Evolutionary conservation across 1,140 invertebrate genomes (phyloP).

Genomic region (Plectus sambesii): DNA sequence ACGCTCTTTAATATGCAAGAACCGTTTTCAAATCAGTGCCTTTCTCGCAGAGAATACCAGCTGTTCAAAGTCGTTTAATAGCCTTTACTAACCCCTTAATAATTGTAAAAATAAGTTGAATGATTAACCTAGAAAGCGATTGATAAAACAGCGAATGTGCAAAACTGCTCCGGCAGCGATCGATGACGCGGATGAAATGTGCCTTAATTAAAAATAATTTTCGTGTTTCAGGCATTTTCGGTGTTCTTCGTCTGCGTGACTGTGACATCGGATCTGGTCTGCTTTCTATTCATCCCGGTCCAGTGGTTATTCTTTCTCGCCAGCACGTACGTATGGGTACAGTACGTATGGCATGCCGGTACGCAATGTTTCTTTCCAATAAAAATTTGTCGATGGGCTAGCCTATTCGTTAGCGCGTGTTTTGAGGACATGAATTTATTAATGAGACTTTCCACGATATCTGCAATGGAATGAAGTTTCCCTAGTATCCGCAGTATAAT

Average conservation of each 20-base stretch:
- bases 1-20: no score
- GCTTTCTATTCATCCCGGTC: slow-evolving; percentile 96
- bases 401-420: not conserved
- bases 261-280: slow-evolving; percentile 94
- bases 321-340: slow-evolving; percentile 96
- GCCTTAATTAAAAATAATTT: slow-evolving; percentile 8
- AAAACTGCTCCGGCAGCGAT: no score
- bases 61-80: no score
- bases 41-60: no score
- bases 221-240: slow-evolving; percentile 73
- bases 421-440: not conserved
- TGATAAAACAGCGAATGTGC: slow-evolving; percentile 3
- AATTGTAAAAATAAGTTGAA: no score
- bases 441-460: slow-evolving; percentile 6
- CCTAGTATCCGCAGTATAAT: slow-evolving; percentile 33
- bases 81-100: no score
- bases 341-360: slow-evolving; percentile 97
- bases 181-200: no score
- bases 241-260: slow-evolving; percentile 96
- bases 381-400: no score
- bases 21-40: no score
- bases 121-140: no score
- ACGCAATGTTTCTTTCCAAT: slow-evolving; percentile 37
- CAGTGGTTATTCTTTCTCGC: slow-evolving; percentile 87
- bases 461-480: slow-evolving; percentile 28